phyloP scores from a whole-genome alignment of 2,888 invertebrate genomes.

The Agrochola macilenta region DNA sequence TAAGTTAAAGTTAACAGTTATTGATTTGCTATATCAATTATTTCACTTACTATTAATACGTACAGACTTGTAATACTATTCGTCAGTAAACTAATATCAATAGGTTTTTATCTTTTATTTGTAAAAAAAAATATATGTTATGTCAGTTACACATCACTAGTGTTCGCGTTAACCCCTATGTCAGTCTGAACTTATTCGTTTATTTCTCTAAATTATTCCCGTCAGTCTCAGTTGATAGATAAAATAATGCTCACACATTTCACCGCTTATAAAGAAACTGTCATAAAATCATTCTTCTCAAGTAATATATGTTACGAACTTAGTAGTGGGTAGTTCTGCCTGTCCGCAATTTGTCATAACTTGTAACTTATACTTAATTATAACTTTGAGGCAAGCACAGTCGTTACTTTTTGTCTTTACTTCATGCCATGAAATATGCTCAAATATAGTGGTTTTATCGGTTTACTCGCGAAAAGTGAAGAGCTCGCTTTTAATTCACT shows the following conservation, averaged over 20 bases:
- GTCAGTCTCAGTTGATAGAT: not conserved
- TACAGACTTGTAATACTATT: not conserved
- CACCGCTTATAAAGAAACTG: not conserved
- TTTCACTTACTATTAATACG: not conserved
- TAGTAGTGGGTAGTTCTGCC: not conserved
- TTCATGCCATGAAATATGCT: conserved; percentile 1
- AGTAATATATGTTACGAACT: conserved; percentile 20
- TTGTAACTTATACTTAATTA: conserved; percentile 8
- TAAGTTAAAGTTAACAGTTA: not conserved
- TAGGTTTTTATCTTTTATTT: not conserved
- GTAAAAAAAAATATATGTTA: not conserved
- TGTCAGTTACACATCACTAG: not conserved
- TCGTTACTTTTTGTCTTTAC: conserved; percentile 5
- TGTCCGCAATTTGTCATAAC: conserved; percentile 15
- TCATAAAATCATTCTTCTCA: not conserved
- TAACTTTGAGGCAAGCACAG: conserved; percentile 14
- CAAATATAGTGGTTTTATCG: not conserved
- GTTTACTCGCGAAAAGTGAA: not conserved
- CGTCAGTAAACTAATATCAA: not conserved
- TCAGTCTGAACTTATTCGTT: not conserved
- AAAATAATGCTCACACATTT: not conserved
- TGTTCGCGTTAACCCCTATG: conserved; percentile 1
- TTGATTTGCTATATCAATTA: not conserved
- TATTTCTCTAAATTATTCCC: not conserved
- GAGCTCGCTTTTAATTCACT: not conserved